Conservation (phyloP, 2,113 vertebrate species). For the Setophaga petechia region DNA sequence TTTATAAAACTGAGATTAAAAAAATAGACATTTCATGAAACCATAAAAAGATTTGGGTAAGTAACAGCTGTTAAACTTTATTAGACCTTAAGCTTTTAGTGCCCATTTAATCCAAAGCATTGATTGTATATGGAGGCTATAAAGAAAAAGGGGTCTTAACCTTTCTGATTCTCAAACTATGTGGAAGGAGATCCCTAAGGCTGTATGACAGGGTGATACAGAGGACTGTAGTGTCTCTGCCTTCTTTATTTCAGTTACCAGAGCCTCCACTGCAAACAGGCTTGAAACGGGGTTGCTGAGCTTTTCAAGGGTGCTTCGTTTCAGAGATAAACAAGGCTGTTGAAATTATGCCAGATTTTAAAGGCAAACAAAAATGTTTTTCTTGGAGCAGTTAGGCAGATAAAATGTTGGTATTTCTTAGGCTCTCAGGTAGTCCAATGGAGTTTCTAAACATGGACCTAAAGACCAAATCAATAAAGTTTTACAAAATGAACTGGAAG, state of each 20-base stretch:
- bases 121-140: background rate
- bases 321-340: background rate
- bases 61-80: background rate
- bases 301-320: background rate
- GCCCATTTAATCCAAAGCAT: background rate
- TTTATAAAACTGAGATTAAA: background rate
- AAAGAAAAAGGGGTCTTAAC: background rate
- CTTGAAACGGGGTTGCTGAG: background rate
- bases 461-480: background rate
- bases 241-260: background rate
- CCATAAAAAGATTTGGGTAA: background rate
- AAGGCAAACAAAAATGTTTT: background rate
- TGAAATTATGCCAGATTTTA: conserved; percentile 7
- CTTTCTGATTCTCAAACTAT: background rate
- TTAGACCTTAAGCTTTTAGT: background rate
- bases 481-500: background rate
- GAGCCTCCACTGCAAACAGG: background rate
- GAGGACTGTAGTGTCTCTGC: background rate
- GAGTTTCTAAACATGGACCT: background rate
- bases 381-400: background rate
- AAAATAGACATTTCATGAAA: background rate
- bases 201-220: background rate
- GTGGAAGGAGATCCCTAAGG: background rate
- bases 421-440: background rate
- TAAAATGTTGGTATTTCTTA: background rate